These are phyloP conservation scores for Imbricaverruca yamaguchii DNA, from an alignment of 2,888 invertebrate species.

Conservation along the genomic window DNA sequence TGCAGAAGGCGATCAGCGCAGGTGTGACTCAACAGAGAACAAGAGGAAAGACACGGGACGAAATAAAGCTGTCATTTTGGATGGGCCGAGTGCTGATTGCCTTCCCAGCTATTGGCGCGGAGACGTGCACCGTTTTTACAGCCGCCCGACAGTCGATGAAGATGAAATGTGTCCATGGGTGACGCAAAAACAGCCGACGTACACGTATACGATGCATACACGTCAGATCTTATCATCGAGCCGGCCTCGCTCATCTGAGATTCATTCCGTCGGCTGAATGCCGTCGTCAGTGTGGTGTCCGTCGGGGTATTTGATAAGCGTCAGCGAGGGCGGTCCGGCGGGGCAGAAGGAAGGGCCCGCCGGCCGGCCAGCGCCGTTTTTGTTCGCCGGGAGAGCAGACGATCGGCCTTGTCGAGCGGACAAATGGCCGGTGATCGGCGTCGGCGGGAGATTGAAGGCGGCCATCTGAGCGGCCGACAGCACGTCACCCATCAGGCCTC, in stretches of 20 bases:
- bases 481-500: too few species aligned
- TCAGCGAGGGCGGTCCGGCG: too few species aligned
- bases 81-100: too few species aligned
- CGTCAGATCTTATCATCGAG: neutral
- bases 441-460: neutral
- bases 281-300: neutral
- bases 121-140: too few species aligned
- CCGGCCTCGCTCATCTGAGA: neutral
- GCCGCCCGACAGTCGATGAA: neutral
- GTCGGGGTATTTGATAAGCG: neutral
- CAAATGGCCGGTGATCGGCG: neutral
- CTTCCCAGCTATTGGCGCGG: too few species aligned
- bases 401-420: neutral
- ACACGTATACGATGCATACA: neutral
- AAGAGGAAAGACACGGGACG: too few species aligned
- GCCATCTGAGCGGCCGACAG: too few species aligned
- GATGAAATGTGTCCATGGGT: neutral
- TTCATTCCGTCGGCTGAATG: neutral
- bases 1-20: too few species aligned
- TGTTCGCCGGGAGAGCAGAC: neutral
- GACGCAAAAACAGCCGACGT: neutral
- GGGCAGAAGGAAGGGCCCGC: neutral
- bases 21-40: too few species aligned
- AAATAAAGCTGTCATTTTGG: too few species aligned
- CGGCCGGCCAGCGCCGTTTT: neutral